phyloP scores from a whole-genome alignment of 2,113 vertebrate genomes.

The Myotis davidii region DNA sequence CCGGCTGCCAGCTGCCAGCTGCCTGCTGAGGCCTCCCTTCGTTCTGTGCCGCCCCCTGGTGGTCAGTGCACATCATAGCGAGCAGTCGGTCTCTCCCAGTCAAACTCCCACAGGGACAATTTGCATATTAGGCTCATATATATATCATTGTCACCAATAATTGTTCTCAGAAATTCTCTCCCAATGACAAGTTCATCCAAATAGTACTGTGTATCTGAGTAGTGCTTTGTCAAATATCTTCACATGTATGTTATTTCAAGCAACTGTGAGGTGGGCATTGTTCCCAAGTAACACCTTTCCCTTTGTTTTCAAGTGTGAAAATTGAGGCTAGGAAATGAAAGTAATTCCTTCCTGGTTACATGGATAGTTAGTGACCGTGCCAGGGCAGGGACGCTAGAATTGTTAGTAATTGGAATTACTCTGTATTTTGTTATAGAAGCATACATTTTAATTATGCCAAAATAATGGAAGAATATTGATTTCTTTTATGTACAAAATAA shows the following conservation, averaged over 20 bases:
- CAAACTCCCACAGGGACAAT: too few relatives aligned
- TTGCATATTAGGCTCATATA: too few relatives aligned
- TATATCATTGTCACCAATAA: background rate
- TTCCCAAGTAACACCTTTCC: background rate
- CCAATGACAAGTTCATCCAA: background rate
- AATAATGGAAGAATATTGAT: background rate
- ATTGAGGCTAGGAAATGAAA: background rate
- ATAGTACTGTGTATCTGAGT: background rate
- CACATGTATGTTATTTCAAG: background rate
- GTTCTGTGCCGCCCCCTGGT: too few relatives aligned
- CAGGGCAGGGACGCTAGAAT: background rate
- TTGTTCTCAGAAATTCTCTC: conserved; percentile 4
- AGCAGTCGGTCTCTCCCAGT: too few relatives aligned
- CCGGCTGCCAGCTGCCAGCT: too few relatives aligned
- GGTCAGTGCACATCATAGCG: too few relatives aligned
- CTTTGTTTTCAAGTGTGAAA: conserved; percentile 24
- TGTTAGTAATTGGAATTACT: conserved; percentile 14
- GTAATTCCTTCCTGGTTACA: background rate
- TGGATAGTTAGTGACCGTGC: background rate
- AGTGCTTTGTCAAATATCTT: background rate
- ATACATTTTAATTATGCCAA: background rate
- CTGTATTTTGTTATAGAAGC: conserved; percentile 24
- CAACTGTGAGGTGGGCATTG: background rate
- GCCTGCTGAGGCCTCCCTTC: too few relatives aligned
- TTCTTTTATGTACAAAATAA: background rate